These are phyloP conservation scores for Watsonalla cultraria DNA, from an alignment of 2,888 invertebrate genomes.

Conservation along the genomic window DNA sequence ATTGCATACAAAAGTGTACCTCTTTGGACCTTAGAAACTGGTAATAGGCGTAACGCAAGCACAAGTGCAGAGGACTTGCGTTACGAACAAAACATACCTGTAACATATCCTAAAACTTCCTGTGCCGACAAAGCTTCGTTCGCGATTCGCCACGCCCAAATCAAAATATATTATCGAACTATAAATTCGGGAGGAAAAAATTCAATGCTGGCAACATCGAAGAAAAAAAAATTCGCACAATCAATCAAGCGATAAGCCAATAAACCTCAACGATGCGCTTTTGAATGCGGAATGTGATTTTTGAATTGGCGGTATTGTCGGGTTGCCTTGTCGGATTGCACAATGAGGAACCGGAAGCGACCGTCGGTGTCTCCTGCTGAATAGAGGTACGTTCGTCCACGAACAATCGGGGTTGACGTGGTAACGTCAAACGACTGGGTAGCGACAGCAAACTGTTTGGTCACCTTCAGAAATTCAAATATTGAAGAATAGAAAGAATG, in stretches of 20 bases:
- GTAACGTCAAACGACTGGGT: constrained; percentile 35
- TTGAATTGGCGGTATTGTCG: constrained; percentile 65
- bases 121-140: constrained; percentile 59
- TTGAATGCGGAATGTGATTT: constrained; percentile 74
- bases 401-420: constrained; percentile 61
- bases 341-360: constrained; percentile 74
- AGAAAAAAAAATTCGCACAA: constrained; percentile 68
- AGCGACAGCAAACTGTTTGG: constrained; percentile 33
- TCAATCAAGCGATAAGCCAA: constrained; percentile 79
- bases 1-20: constrained; percentile 32
- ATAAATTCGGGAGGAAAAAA: constrained; percentile 33
- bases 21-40: constrained; percentile 34
- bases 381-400: constrained; percentile 57
- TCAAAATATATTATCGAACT: constrained; percentile 73
- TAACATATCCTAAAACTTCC: constrained; percentile 57
- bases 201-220: constrained; percentile 33
- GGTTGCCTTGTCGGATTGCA: constrained; percentile 62
- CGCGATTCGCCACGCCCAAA: constrained; percentile 73
- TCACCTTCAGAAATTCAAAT: neutral
- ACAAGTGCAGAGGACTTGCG: constrained; percentile 62
- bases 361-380: constrained; percentile 63
- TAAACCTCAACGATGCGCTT: constrained; percentile 79
- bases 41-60: constrained; percentile 69
- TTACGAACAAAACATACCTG: constrained; percentile 50
- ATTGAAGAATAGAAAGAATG: too few relatives aligned